Conservation (phyloP, 2,888 invertebrate genomes). For the Lithophane leautieri region DNA sequence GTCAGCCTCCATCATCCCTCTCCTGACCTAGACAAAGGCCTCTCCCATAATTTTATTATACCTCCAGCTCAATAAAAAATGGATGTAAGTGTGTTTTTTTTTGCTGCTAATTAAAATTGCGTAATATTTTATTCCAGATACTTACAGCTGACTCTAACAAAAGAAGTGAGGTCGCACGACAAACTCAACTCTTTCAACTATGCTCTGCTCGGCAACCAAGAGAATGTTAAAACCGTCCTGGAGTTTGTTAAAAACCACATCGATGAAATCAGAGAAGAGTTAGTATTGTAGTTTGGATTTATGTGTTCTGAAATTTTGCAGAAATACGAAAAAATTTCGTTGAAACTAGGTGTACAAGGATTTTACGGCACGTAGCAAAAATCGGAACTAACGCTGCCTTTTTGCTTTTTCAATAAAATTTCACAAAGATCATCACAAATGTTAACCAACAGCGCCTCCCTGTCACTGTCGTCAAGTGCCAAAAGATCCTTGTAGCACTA, state of each 20-base stretch:
- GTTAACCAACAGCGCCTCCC: too few species aligned
- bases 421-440: too few species aligned
- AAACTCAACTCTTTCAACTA: slow-evolving; percentile 85
- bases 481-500: too few species aligned
- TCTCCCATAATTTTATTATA: too few species aligned
- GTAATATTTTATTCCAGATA: slow-evolving; percentile 74
- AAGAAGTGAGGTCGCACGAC: slow-evolving; percentile 83
- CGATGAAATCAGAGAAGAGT: slow-evolving; percentile 81
- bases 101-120: neutral
- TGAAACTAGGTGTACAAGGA: neutral
- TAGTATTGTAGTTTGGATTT: slow-evolving; percentile 66
- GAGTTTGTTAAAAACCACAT: slow-evolving; percentile 83
- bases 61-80: neutral
- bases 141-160: slow-evolving; percentile 79
- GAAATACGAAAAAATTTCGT: neutral
- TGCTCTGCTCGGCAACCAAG: slow-evolving; percentile 82
- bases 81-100: neutral
- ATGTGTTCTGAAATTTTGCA: neutral
- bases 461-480: too few species aligned
- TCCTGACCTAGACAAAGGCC: too few species aligned
- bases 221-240: slow-evolving; percentile 78
- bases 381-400: too few species aligned
- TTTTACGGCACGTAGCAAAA: too few species aligned
- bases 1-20: too few species aligned
- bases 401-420: too few species aligned